These are phyloP conservation scores for Apoda limacodes DNA, from an alignment of 2,888 invertebrate species.

Conservation along the genomic window DNA sequence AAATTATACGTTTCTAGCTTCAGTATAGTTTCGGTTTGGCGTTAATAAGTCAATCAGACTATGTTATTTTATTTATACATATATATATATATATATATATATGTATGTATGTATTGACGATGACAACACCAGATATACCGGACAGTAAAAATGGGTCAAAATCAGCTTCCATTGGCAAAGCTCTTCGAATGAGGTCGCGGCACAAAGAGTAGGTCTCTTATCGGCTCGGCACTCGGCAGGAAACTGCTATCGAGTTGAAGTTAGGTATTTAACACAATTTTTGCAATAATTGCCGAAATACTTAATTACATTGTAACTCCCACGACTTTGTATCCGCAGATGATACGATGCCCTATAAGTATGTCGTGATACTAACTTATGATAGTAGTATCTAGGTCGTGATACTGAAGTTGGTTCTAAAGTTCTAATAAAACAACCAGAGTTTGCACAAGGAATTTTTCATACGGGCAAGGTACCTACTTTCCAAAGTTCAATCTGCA, in stretches of 20 bases:
- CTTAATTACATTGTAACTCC: slow-evolving; percentile 43
- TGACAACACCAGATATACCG: neutral
- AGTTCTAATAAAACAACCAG: no score
- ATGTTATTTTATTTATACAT: neutral
- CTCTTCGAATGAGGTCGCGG: slow-evolving; percentile 55
- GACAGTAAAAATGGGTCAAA: slow-evolving; percentile 54
- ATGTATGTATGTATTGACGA: neutral
- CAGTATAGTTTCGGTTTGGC: no score
- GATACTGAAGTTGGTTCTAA: no score
- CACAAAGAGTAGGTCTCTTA: slow-evolving; percentile 47
- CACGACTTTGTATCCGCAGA: slow-evolving; percentile 36
- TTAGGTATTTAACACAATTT: slow-evolving; percentile 61
- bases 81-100: neutral
- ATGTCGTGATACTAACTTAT: no score
- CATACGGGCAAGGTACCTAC: no score
- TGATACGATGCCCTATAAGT: slow-evolving; percentile 13
- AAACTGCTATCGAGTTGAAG: slow-evolving; percentile 63
- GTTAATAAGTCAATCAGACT: neutral
- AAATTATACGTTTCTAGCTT: no score
- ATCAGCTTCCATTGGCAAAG: slow-evolving; percentile 62
- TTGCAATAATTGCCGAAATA: slow-evolving; percentile 69
- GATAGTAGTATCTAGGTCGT: no score
- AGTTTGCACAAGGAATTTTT: no score
- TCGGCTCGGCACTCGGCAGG: slow-evolving; percentile 50
- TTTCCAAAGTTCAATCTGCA: no score